Evolutionary conservation across 1,140 invertebrate genomes (phyloP), one percentile per base, ranked within the genome.

Genomic region (Muscidifurax raptorellus): DNA sequence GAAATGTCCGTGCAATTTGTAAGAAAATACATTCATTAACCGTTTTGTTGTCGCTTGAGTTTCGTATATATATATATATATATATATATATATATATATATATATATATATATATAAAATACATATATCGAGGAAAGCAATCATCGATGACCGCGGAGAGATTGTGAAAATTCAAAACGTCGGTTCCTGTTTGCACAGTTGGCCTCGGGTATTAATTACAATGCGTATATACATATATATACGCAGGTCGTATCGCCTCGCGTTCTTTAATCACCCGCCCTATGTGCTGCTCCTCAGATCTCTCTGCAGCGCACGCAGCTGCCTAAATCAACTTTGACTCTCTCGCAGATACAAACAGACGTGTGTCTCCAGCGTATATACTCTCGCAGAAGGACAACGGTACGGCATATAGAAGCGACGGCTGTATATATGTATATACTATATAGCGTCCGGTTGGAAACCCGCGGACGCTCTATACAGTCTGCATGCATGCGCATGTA

Each of bases 381-480:
- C 47, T 52, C 47, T 15, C 47, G 7, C 52, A 5, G 18, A n/a
- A 59, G 22, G 4, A 59, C 52, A 59, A 59, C 52, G 52, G 22
- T 18, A n/a, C n/a, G n/a, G n/a, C n/a, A n/a, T n/a, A n/a, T n/a
- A n/a, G 18, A 52, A 15, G 44, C 44, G 9, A 47, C 44, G n/a
- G 10, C 40, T 13, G 69, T 30, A 86, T 83, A 86, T 86, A 83
- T 76, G 78, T 52, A 83, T 64, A 32, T 44, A 40, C 7, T 6
- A 81, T 75, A 71, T 75, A 86, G 88, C 47, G 40, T 22, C 74
- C 47, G 36, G 25, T 36, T 67, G 18, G 72, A 40, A 52, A 27
- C 25, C 25, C 27, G n/a, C n/a, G 27, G 67, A 71, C 66, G 66
- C 44, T n/a, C n/a, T n/a, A n/a, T n/a, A n/a, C 7, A 47, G 36